These are phyloP conservation scores for Pantherophis guttatus DNA, from an alignment of 2,113 vertebrate species.

Conservation along the genomic window DNA sequence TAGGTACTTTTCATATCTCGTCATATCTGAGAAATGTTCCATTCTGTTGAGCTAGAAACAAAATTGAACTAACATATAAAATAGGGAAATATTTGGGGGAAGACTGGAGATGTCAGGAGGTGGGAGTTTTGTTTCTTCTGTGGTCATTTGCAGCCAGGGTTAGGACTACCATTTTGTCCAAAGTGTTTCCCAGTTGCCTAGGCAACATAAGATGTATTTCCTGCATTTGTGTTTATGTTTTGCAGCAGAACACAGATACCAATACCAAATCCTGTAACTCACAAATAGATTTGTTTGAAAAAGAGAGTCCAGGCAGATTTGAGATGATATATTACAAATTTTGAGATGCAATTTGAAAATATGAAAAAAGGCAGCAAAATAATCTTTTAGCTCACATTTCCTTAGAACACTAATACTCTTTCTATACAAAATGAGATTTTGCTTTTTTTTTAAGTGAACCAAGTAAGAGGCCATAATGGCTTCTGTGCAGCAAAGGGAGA, in stretches of 20 bases:
- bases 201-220: not conserved
- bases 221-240: not conserved
- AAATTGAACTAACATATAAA: not conserved
- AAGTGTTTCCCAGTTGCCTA: not conserved
- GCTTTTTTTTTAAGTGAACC: not conserved
- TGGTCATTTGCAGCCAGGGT: not conserved
- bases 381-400: not conserved
- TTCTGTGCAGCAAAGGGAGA: conserved; percentile 43
- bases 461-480: not conserved
- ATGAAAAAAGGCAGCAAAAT: not conserved
- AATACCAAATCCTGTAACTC: not conserved
- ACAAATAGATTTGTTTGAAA: not conserved
- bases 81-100: not conserved
- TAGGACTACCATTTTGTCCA: not conserved
- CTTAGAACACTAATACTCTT: not conserved
- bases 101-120: not conserved
- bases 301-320: not conserved
- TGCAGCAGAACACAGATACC: not conserved
- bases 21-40: not conserved
- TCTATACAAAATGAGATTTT: accelerated
- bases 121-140: not conserved
- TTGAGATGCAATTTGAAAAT: not conserved
- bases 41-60: not conserved
- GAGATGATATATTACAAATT: not conserved
- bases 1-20: not conserved